Evolutionary conservation across 2,797 vertebrate genomes (phyloP).

Genomic region (Macrochelys suwanniensis): DNA sequence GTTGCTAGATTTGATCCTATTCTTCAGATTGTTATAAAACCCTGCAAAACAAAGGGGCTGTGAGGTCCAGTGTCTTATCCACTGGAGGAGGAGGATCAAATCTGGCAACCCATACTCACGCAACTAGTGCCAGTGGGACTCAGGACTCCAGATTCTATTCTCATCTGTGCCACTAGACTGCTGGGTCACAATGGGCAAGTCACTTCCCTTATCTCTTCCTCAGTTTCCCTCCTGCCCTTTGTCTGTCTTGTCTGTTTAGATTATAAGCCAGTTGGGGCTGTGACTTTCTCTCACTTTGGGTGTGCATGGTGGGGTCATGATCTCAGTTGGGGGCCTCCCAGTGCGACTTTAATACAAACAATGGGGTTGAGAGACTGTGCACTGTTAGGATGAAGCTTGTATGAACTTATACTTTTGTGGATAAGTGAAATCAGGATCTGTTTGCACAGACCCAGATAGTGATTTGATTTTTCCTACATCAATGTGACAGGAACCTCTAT

Average conservation of each 20-base stretch:
- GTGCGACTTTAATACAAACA: background rate
- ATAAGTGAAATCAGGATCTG: background rate
- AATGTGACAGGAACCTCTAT: slow-evolving; percentile 89
- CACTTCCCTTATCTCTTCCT: background rate
- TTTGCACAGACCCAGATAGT: background rate
- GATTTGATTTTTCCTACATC: background rate
- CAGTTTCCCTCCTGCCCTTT: background rate
- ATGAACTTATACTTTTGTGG: background rate
- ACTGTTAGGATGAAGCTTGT: background rate
- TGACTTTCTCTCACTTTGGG: background rate
- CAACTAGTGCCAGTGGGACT: background rate
- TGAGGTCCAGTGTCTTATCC: background rate
- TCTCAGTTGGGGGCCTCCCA: background rate
- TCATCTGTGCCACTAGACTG: background rate
- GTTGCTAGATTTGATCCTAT: background rate
- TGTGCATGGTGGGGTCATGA: background rate
- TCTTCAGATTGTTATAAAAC: rapidly evolving
- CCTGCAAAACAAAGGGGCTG: rapidly evolving
- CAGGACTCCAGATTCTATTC: background rate
- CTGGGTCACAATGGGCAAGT: background rate
- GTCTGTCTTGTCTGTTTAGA: background rate
- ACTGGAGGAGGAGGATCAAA: background rate
- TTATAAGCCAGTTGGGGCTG: background rate
- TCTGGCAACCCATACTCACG: background rate
- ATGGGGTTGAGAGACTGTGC: background rate